Percentiles rank a stretch among this genome's conserved stretches.
phyloP scores from a whole-genome alignment of 2,113 vertebrate genomes.

The Brachypodius melanocephalos region DNA sequence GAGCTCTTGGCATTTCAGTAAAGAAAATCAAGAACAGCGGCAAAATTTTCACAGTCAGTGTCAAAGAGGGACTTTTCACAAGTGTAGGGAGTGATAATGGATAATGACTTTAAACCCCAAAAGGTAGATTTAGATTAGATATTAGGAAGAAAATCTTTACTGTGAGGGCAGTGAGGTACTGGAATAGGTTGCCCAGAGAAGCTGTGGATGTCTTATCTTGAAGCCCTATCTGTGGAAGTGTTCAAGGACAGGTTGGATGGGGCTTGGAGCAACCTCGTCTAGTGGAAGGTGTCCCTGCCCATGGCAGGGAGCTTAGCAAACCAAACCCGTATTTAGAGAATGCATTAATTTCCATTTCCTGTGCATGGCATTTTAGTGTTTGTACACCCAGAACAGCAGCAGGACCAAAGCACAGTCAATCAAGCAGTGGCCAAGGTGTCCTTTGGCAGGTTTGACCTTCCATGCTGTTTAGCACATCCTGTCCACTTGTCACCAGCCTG shows the following conservation, averaged over 20 bases:
- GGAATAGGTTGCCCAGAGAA: neutral
- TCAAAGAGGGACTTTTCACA: neutral
- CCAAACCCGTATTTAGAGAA: neutral
- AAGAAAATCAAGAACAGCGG: neutral
- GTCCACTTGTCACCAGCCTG: neutral
- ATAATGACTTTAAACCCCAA: neutral
- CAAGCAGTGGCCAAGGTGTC: neutral
- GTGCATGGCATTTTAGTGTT: neutral
- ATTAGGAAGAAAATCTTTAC: neutral
- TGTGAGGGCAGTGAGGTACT: neutral
- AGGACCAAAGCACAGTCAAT: neutral
- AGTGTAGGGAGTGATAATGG: neutral
- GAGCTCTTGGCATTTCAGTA: neutral
- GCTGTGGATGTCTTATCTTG: neutral
- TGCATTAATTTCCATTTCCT: rapidly evolving
- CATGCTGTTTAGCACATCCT: neutral
- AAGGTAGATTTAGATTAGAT: neutral
- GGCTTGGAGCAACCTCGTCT: neutral
- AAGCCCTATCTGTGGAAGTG: neutral
- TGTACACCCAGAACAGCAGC: neutral
- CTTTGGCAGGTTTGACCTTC: neutral
- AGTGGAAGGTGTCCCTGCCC: neutral
- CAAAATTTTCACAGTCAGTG: neutral
- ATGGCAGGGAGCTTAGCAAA: neutral
- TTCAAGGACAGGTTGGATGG: neutral